These are phyloP conservation scores for Ptychodera flava DNA, from an alignment of 35 echinoderm and acorn worm genomes.

Conservation along the genomic window DNA sequence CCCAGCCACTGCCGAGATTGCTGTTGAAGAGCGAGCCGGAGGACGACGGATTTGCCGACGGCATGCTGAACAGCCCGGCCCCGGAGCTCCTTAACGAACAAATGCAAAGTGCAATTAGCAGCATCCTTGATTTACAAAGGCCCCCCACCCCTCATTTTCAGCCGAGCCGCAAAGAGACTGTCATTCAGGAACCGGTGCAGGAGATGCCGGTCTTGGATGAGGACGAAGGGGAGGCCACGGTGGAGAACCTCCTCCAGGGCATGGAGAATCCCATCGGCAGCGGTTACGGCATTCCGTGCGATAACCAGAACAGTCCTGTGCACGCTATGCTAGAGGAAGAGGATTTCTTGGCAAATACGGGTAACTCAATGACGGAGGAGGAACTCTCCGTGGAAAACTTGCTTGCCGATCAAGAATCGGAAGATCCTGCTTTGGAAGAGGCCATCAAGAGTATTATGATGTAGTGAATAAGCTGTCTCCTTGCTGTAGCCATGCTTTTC, in stretches of 20 bases:
- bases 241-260: not conserved
- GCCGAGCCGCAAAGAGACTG: not conserved
- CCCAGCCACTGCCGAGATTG: not conserved
- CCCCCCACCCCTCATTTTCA: not conserved
- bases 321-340: not conserved
- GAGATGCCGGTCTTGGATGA: constrained; percentile 14
- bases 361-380: not conserved
- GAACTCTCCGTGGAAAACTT: not conserved
- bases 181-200: not conserved
- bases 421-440: constrained; percentile 58
- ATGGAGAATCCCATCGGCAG: constrained; percentile 7
- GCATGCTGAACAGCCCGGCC: not conserved
- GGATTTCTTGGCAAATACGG: not conserved
- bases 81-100: constrained; percentile 59
- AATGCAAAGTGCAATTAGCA: constrained; percentile 82
- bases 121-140: constrained; percentile 46
- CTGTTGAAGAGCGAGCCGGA: not conserved
- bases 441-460: constrained; percentile 66
- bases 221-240: not conserved
- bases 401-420: not conserved
- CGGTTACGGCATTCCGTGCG: constrained; percentile 17
- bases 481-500: too few species aligned
- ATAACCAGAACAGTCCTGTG: not conserved
- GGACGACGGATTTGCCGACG: not conserved
- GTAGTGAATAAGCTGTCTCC: too few species aligned